A percentile compares a stretch with the other conserved stretches of the same genome.
These are phyloP conservation scores for Drosophila eohydei DNA, from an alignment of 2,888 invertebrate genomes.

Conservation along the genomic window DNA sequence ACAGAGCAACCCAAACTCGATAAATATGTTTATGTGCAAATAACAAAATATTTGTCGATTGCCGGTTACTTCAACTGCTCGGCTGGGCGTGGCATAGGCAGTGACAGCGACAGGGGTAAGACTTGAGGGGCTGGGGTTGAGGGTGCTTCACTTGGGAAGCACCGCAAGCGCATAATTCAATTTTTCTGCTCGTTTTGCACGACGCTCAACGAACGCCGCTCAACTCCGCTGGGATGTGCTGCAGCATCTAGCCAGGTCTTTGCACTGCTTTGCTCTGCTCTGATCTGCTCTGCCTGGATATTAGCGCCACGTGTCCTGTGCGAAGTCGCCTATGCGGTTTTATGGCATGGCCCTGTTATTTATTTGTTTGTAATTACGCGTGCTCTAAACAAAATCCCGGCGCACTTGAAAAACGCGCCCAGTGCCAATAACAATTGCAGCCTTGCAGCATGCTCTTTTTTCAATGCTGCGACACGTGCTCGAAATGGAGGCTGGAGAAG, in stretches of 20 bases:
- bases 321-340: conserved; percentile 62
- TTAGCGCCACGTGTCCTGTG: conserved; percentile 73
- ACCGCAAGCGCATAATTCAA: conserved; percentile 83
- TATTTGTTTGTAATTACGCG: conserved; percentile 83
- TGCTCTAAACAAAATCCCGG: conserved; percentile 78
- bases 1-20: conserved; percentile 68
- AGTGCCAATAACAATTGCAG: conserved; percentile 28
- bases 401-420: conserved; percentile 67
- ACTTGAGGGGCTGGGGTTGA: background rate
- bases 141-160: conserved; percentile 59
- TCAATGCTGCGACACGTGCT: conserved; percentile 51
- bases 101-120: background rate
- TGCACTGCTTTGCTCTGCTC: conserved; percentile 6
- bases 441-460: conserved; percentile 65
- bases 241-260: conserved; percentile 1
- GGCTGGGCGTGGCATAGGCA: background rate
- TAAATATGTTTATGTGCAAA: conserved; percentile 81
- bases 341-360: conserved; percentile 60
- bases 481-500: conserved; percentile 23
- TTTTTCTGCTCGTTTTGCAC: conserved; percentile 83
- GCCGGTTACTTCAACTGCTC: conserved; percentile 64
- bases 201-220: conserved; percentile 70
- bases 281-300: conserved; percentile 28
- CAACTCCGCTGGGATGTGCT: conserved; percentile 57
- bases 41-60: conserved; percentile 82